Base-by-base conservation (phyloP, 2,888 invertebrate genomes). In the Camptogramma bilineatum region DNA sequence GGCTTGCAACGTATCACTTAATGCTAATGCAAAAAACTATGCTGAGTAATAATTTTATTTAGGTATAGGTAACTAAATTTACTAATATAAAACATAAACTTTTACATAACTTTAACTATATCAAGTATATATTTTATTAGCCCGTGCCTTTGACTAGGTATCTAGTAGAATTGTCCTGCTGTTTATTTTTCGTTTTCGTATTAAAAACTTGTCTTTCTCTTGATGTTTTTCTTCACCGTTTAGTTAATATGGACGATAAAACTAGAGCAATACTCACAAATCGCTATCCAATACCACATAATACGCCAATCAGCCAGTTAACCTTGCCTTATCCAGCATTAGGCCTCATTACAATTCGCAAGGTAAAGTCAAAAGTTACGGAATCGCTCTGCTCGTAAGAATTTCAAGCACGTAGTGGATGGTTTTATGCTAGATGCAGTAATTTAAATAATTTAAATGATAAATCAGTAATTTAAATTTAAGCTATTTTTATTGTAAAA, bases 291-390 rank as follows among this genome's bases (percentile, higher is more conserved):
- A 62, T 66, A 53, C 58, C 58, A 55, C 59, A 64, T 64, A 59
- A 64, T 64, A 55, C 46, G 16, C 17, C 53, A 66, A 66, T 66
- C 66, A 66, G 61, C 7, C 48, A 19, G 61, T 62, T 66, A 62
- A 55, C 65, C 57, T 42, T 24, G 52, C 55, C 53, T 63, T 39
- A 62, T 63, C 56, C 76, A 72, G 75, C 76, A 82, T 82, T 79
- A 81, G 71, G 68, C 71, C 79, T 81, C 83, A 84, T 87, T 87
- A 81, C 78, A 67, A 86, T 86, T 86, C 87, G 83, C 73, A 78
- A 83, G 84, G 83, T 84, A 78, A 56, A 84, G 80, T 85, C 85
- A 82, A 84, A 86, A 87, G 84, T 84, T 85, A 81, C 79, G 75
- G 77, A 82, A 83, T 81, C 80, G 80, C 72, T 77, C 75, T 73